Percentiles rank a stretch among this genome's conserved stretches.
phyloP scores from a whole-genome alignment of 2,888 invertebrate genomes.

The Magallana nippona region DNA sequence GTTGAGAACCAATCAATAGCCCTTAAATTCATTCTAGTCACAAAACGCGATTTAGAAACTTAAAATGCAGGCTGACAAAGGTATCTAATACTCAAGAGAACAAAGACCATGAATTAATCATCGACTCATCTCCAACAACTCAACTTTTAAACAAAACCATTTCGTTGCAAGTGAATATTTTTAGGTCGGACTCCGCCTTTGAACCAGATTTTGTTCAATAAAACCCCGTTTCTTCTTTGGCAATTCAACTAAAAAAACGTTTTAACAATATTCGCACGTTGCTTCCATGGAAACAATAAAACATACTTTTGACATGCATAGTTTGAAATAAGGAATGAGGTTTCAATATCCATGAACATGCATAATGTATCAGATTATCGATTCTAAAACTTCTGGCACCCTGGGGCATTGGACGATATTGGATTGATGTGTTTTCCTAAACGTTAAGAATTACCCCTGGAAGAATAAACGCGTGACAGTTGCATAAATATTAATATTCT shows the following conservation, averaged over 20 bases:
- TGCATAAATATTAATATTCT: no score
- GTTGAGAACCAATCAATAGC: not conserved
- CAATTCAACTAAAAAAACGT: not conserved
- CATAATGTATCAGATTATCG: conserved; percentile 15
- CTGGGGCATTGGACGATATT: not conserved
- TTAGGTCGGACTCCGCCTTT: not conserved
- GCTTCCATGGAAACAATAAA: not conserved
- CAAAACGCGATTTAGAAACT: conserved; percentile 25
- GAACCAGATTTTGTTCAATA: not conserved
- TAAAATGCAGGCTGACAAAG: conserved; percentile 16
- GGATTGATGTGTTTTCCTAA: no score
- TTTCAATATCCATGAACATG: not conserved
- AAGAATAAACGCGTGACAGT: no score
- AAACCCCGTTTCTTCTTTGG: no score
- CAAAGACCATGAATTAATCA: conserved; percentile 15
- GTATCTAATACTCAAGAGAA: conserved; percentile 7
- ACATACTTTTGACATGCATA: not conserved
- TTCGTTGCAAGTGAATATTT: not conserved
- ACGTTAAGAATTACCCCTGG: no score
- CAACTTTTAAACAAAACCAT: not conserved
- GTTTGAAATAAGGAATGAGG: not conserved
- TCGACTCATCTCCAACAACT: not conserved
- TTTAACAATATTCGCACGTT: not conserved
- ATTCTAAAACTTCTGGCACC: not conserved
- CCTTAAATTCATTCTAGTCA: not conserved